phyloP scores from a whole-genome alignment of 2,113 vertebrate genomes.

The Arizona elegans region DNA sequence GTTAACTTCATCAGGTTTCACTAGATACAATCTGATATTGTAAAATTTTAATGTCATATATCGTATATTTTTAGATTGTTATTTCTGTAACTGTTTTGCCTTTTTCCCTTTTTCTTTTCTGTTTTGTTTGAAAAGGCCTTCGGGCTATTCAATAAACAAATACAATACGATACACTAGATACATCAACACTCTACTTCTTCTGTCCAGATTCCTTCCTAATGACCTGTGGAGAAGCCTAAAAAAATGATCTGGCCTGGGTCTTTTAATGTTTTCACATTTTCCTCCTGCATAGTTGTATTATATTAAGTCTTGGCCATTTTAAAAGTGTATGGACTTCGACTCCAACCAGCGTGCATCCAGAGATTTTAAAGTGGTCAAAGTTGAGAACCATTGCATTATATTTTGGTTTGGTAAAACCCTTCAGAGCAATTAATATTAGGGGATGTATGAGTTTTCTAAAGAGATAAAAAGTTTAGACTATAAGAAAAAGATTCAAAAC shows the following conservation, averaged over 20 bases:
- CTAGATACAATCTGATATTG: no score
- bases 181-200: not conserved
- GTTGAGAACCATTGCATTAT: not conserved
- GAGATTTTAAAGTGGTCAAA: not conserved
- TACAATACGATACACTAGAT: no score
- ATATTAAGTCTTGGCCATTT: not conserved
- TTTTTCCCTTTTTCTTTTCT: no score
- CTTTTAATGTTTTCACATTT: not conserved
- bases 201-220: not conserved
- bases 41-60: no score
- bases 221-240: not conserved
- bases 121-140: no score
- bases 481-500: not conserved
- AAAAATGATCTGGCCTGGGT: not conserved
- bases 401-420: not conserved
- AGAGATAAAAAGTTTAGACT: not conserved
- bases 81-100: no score
- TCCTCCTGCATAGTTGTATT: not conserved
- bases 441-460: not conserved
- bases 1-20: not conserved
- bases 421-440: not conserved
- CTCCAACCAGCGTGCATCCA: not conserved
- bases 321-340: not conserved
- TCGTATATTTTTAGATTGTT: no score
- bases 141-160: no score